Evolutionary conservation across 2,113 vertebrate genomes (phyloP).

Genomic region (Peromyscus polionotus): DNA sequence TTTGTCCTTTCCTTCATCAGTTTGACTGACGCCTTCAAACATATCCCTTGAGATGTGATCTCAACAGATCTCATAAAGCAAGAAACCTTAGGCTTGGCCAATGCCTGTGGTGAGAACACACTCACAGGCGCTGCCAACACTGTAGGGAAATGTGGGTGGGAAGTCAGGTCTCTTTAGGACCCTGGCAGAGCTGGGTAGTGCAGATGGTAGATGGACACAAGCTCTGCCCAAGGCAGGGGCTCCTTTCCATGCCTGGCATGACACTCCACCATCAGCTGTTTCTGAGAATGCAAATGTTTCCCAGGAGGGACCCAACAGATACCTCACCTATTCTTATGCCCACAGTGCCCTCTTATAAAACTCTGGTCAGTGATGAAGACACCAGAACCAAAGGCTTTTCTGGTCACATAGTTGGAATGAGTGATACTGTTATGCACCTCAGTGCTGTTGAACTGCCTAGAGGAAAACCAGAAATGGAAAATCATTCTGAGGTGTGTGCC

Average conservation of each 20-base stretch:
- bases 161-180: fast-evolving
- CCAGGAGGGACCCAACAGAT: neutral
- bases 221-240: fast-evolving
- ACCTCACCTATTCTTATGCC: neutral
- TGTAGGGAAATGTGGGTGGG: fast-evolving
- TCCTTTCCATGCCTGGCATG: neutral
- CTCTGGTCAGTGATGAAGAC: neutral
- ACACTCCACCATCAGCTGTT: neutral
- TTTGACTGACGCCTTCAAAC: conserved; percentile 61
- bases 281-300: neutral
- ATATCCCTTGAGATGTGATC: conserved; percentile 52
- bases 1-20: conserved; percentile 65
- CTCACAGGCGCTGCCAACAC: neutral
- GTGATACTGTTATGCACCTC: no score
- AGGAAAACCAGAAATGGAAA: neutral
- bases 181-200: fast-evolving
- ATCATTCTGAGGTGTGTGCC: no score
- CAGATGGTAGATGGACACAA: fast-evolving
- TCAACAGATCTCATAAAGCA: conserved; percentile 43
- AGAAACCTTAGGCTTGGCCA: neutral
- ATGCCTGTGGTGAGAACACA: neutral
- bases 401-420: neutral
- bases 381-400: neutral
- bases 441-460: neutral
- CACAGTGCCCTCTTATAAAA: neutral